Conservation (phyloP, 2,113 vertebrate species). For the Ellobius talpinus region DNA sequence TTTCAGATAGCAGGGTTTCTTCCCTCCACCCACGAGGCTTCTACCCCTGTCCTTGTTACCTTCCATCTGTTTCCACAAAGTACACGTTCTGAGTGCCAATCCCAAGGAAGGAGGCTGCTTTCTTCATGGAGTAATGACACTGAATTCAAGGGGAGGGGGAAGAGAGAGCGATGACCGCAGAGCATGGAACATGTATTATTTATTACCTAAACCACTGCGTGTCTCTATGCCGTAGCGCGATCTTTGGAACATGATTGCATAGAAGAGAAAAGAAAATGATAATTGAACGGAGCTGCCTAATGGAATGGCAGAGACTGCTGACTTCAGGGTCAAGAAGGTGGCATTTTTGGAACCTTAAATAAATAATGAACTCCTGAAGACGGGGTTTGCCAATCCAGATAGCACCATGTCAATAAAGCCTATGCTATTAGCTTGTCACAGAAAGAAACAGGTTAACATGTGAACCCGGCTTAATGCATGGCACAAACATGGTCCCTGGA, state of each 20-base stretch:
- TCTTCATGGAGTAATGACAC: slow-evolving; percentile 93
- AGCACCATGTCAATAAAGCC: background rate
- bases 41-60: slow-evolving; percentile 82
- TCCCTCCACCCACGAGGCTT: background rate
- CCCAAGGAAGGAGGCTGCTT: slow-evolving; percentile 92
- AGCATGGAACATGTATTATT: background rate
- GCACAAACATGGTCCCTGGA: background rate
- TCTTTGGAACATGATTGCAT: background rate
- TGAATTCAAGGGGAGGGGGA: slow-evolving; percentile 66
- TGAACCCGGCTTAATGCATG: background rate
- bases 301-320: background rate
- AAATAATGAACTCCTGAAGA: background rate
- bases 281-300: background rate
- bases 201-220: background rate
- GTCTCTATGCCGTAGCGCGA: background rate
- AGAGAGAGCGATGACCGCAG: background rate
- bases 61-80: slow-evolving; percentile 90
- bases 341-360: background rate
- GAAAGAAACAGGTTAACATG: background rate
- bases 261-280: background rate
- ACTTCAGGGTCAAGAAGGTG: background rate
- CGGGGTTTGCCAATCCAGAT: background rate
- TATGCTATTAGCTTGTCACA: background rate
- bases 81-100: slow-evolving; percentile 91
- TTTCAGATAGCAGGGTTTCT: slow-evolving; percentile 59